Percentiles rank a stretch among this genome's conserved stretches.
These are phyloP conservation scores for Percopsis omiscomaycus DNA, from an alignment of 2,797 vertebrate species.

Conservation along the genomic window DNA sequence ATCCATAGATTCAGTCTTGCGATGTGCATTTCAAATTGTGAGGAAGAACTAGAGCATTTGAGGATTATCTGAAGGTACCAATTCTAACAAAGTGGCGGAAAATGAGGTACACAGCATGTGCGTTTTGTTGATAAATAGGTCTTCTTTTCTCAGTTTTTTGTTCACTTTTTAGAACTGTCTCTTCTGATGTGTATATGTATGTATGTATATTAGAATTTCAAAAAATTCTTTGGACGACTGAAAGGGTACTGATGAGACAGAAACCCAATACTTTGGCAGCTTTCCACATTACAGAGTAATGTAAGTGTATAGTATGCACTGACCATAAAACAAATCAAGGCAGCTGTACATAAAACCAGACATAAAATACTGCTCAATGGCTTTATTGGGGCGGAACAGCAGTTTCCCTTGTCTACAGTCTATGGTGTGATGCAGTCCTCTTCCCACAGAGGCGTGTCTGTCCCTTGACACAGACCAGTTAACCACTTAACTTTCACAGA, in stretches of 20 bases:
- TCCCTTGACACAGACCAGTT: slow-evolving; percentile 28
- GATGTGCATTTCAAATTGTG: slow-evolving; percentile 46
- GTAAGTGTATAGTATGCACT: slow-evolving; percentile 13
- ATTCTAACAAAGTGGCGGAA: too few relatives aligned
- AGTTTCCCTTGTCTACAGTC: slow-evolving; percentile 22
- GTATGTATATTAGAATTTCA: background rate
- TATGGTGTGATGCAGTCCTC: slow-evolving; percentile 18
- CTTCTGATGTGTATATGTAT: too few relatives aligned
- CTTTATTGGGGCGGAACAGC: slow-evolving; percentile 48
- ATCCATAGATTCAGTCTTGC: slow-evolving; percentile 38
- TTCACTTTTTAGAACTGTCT: too few relatives aligned
- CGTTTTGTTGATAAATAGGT: too few relatives aligned
- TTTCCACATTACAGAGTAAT: background rate
- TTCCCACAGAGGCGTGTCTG: slow-evolving; percentile 33
- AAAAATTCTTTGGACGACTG: slow-evolving; percentile 36
- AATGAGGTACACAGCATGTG: too few relatives aligned
- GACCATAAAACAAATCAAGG: slow-evolving; percentile 24
- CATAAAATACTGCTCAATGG: slow-evolving; percentile 65
- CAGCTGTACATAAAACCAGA: slow-evolving; percentile 62
- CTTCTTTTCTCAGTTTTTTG: too few relatives aligned
- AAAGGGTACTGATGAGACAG: background rate
- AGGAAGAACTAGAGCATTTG: slow-evolving; percentile 10
- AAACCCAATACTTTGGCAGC: background rate
- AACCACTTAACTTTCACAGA: slow-evolving; percentile 76
- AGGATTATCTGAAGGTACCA: background rate